Evolutionary conservation across 2,113 vertebrate species (phyloP).

Genomic region (Mugil cephalus): DNA sequence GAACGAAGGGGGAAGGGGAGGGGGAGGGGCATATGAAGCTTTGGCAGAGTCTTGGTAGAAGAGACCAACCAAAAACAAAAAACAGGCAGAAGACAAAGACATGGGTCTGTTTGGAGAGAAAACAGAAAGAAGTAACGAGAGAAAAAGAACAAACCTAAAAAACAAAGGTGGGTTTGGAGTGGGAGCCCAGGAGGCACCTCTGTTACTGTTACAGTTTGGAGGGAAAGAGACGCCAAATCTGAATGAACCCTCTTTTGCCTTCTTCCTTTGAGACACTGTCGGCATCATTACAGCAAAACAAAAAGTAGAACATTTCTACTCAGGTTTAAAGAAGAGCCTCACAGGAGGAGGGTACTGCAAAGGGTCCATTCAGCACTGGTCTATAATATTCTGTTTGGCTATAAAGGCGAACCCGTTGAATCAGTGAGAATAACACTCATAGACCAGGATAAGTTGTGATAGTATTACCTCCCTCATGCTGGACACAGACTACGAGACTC

Average conservation of each 20-base stretch:
- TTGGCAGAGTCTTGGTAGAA: slow-evolving; percentile 93
- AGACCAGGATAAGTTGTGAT: slow-evolving; percentile 49
- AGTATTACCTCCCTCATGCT: slow-evolving; percentile 60
- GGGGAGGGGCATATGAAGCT: slow-evolving; percentile 92
- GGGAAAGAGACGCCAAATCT: slow-evolving; percentile 49
- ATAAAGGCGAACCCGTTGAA: slow-evolving; percentile 45
- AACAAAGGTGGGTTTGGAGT: slow-evolving; percentile 86
- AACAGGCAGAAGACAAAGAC: slow-evolving; percentile 84
- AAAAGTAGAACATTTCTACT: slow-evolving; percentile 20
- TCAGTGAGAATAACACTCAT: slow-evolving; percentile 37
- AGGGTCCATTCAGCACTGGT: slow-evolving; percentile 55
- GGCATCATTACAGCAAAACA: slow-evolving; percentile 17
- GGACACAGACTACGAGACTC: slow-evolving; percentile 72
- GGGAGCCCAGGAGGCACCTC: slow-evolving; percentile 88
- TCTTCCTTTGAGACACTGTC: slow-evolving; percentile 37
- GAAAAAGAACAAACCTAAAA: slow-evolving; percentile 91
- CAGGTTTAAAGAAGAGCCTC: slow-evolving; percentile 29
- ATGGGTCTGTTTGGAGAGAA: slow-evolving; percentile 93
- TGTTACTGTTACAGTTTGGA: slow-evolving; percentile 83
- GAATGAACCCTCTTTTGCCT: slow-evolving; percentile 48
- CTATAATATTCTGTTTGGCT: slow-evolving; percentile 38
- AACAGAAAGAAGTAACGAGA: slow-evolving; percentile 91
- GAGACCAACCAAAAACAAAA: slow-evolving; percentile 79
- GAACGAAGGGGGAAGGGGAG: slow-evolving; percentile 83
- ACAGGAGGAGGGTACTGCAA: slow-evolving; percentile 31